Evolutionary conservation across 2,888 invertebrate species (phyloP).

Genomic region (Suillia variegata): DNA sequence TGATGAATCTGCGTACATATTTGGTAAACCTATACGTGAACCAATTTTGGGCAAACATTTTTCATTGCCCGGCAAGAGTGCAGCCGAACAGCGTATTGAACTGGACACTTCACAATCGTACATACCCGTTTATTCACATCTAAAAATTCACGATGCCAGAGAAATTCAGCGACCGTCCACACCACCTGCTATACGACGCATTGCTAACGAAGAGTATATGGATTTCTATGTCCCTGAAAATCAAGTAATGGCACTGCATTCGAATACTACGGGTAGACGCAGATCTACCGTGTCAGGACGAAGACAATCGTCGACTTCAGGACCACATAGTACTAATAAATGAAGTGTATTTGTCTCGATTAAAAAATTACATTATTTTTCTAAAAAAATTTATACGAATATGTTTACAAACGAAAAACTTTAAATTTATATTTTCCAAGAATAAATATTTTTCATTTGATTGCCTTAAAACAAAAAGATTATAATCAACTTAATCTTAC

Average conservation of each 20-base stretch:
- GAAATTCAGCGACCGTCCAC: conserved; percentile 66
- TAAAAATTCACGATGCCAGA: conserved; percentile 67
- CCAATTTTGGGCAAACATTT: conserved; percentile 69
- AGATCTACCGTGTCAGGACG: too few relatives aligned
- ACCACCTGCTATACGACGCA: conserved; percentile 63
- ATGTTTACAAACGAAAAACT: too few relatives aligned
- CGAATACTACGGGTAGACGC: too few relatives aligned
- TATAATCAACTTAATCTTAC: too few relatives aligned
- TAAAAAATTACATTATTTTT: too few relatives aligned
- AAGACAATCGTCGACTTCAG: too few relatives aligned
- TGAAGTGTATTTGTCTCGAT: background rate
- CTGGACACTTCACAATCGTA: conserved; percentile 70
- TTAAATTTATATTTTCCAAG: too few relatives aligned
- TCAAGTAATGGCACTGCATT: too few relatives aligned
- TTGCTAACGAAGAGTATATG: conserved; percentile 49
- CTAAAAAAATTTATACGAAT: too few relatives aligned
- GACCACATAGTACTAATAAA: too few relatives aligned
- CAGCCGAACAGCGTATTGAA: conserved; percentile 59
- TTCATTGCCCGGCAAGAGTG: conserved; percentile 61
- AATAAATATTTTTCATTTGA: too few relatives aligned
- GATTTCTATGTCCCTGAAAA: conserved; percentile 39
- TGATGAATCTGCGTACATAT: conserved; percentile 62
- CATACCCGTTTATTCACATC: conserved; percentile 73
- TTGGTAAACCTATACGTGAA: conserved; percentile 64
- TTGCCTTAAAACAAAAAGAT: too few relatives aligned